phyloP scores from a whole-genome alignment of 2,888 invertebrate genomes.

The Cantharis flavilabris region DNA sequence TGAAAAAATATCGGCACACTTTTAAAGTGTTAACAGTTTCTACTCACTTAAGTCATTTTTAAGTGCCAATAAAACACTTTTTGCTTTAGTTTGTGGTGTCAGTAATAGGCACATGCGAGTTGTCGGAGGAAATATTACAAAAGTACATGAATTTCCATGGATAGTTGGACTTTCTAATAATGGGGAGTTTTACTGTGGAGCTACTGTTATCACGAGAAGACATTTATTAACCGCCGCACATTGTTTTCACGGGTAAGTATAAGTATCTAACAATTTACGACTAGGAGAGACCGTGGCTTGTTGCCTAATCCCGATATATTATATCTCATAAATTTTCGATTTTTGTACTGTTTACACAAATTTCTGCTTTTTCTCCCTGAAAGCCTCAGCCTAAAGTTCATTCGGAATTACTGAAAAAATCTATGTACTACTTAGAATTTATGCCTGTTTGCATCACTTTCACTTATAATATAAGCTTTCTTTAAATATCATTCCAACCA shows the following conservation, averaged over 20 bases:
- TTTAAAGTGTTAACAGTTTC: not conserved
- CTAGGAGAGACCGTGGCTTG: not conserved
- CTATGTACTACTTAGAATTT: too few relatives aligned
- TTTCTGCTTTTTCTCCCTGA: too few relatives aligned
- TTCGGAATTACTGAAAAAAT: too few relatives aligned
- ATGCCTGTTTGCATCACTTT: too few relatives aligned
- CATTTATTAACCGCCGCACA: slow-evolving; percentile 79
- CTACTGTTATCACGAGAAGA: slow-evolving; percentile 69
- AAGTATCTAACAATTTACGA: not conserved
- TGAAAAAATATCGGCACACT: not conserved
- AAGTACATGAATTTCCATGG: slow-evolving; percentile 77
- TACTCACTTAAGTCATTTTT: not conserved
- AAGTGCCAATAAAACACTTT: not conserved
- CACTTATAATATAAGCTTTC: too few relatives aligned
- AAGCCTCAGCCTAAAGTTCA: too few relatives aligned
- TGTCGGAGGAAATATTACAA: slow-evolving; percentile 70
- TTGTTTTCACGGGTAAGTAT: slow-evolving; percentile 69
- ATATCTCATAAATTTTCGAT: too few relatives aligned
- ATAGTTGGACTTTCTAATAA: slow-evolving; percentile 69
- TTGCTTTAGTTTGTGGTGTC: slow-evolving; percentile 61
- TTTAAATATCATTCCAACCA: too few relatives aligned
- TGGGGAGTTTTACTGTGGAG: slow-evolving; percentile 74
- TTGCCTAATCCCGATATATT: not conserved
- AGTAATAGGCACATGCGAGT: slow-evolving; percentile 65
- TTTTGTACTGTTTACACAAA: too few relatives aligned